Conservation (phyloP, 2,797 vertebrate species). For the Eupleurogrammus muticus region DNA sequence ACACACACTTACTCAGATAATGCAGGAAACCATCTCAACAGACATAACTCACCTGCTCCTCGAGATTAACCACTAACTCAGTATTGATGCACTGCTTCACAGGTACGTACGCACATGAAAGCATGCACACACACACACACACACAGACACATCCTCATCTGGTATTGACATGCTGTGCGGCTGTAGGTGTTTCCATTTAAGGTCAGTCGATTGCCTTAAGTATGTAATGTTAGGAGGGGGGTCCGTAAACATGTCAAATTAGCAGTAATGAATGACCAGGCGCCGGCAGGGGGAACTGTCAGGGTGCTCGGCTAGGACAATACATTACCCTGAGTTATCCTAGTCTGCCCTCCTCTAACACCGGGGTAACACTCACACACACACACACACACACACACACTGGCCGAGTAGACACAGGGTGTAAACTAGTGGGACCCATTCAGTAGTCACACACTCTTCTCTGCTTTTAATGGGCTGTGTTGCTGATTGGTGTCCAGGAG, state of each 20-base stretch:
- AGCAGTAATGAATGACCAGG: slow-evolving; percentile 85
- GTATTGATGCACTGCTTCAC: slow-evolving; percentile 81
- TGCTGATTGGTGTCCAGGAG: slow-evolving; percentile 67
- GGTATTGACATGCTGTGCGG: slow-evolving; percentile 74
- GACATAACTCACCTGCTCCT: slow-evolving; percentile 88
- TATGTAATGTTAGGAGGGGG: slow-evolving; percentile 85
- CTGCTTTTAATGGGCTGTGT: slow-evolving; percentile 66
- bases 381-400: slow-evolving; percentile 62
- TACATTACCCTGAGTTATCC: slow-evolving; percentile 86
- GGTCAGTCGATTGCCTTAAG: slow-evolving; percentile 86
- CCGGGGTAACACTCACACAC: slow-evolving; percentile 40
- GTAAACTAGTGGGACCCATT: slow-evolving; percentile 84
- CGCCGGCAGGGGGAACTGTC: slow-evolving; percentile 76
- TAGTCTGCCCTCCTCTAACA: slow-evolving; percentile 66
- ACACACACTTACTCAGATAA: slow-evolving; percentile 72
- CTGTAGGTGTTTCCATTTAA: slow-evolving; percentile 86
- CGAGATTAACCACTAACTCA: slow-evolving; percentile 79
- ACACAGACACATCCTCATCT: slow-evolving; percentile 65
- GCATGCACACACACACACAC: slow-evolving; percentile 21
- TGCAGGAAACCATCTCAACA: slow-evolving; percentile 60
- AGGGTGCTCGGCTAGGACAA: slow-evolving; percentile 77
- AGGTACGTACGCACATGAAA: slow-evolving; percentile 48
- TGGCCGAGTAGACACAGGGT: slow-evolving; percentile 54
- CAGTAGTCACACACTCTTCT: slow-evolving; percentile 87
- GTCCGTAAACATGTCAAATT: slow-evolving; percentile 87